phyloP scores from a whole-genome alignment of 2,113 vertebrate species.

The Meles meles region DNA sequence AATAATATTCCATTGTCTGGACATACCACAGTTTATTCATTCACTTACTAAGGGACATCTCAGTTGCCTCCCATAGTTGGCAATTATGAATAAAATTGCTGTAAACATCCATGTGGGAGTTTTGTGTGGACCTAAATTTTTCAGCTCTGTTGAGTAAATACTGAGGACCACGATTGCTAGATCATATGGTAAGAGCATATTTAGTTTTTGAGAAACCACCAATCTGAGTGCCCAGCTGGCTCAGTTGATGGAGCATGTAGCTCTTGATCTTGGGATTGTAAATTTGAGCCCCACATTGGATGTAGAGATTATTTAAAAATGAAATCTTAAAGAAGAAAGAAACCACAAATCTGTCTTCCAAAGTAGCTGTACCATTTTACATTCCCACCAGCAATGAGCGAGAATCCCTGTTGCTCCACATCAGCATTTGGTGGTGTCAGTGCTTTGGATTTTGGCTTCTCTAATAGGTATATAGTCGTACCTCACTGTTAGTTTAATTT shows the following conservation, averaged over 20 bases:
- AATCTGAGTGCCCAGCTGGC: background rate
- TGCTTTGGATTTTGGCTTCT: background rate
- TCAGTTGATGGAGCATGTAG: background rate
- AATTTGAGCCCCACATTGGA: background rate
- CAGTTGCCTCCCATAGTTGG: background rate
- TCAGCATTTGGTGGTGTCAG: background rate
- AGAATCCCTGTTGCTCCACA: background rate
- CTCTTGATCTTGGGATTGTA: background rate
- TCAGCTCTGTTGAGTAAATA: background rate
- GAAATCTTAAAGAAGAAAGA: background rate
- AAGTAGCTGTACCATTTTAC: background rate
- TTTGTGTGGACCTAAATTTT: background rate
- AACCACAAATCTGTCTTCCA: background rate
- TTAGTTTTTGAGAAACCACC: background rate
- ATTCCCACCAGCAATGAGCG: background rate
- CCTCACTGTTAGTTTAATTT: background rate
- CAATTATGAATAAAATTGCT: background rate
- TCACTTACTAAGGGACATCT: background rate
- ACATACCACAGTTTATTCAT: background rate
- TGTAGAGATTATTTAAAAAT: background rate
- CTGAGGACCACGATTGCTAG: background rate
- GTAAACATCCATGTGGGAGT: background rate
- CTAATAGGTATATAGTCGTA: background rate
- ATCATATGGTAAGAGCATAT: background rate
- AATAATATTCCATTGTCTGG: background rate